Conservation (phyloP, 2,113 vertebrate species). For the Probosciger aterrimus region DNA sequence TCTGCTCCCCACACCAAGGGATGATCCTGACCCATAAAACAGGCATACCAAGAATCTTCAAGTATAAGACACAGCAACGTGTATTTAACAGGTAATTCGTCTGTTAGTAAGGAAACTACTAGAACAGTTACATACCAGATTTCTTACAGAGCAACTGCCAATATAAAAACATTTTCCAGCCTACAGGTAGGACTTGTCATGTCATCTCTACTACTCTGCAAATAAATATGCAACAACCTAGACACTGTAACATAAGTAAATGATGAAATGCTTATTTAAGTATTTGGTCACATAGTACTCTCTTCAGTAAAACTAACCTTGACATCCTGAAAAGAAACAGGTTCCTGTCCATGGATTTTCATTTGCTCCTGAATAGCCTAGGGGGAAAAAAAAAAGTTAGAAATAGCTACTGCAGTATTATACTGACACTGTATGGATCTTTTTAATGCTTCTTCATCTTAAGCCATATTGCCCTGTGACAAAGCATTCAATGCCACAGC, state of each 20-base stretch:
- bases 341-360: constrained; percentile 95
- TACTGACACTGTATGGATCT: neutral
- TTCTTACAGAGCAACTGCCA: neutral
- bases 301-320: constrained; percentile 78
- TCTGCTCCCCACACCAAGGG: fast-evolving
- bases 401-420: neutral
- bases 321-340: constrained; percentile 95
- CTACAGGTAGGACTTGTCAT: neutral
- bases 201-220: neutral
- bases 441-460: neutral
- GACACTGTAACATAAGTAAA: neutral
- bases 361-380: constrained; percentile 98
- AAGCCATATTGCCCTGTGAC: neutral
- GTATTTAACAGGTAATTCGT: neutral
- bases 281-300: neutral
- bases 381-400: neutral
- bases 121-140: neutral
- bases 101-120: neutral
- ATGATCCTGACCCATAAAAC: neutral
- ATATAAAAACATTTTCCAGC: neutral
- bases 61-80: neutral
- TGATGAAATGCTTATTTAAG: neutral
- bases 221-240: neutral
- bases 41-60: neutral
- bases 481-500: neutral